Percentiles rank a stretch among this genome's conserved stretches.
phyloP scores from a whole-genome alignment of 2,888 invertebrate species.

The Linyphia triangularis region DNA sequence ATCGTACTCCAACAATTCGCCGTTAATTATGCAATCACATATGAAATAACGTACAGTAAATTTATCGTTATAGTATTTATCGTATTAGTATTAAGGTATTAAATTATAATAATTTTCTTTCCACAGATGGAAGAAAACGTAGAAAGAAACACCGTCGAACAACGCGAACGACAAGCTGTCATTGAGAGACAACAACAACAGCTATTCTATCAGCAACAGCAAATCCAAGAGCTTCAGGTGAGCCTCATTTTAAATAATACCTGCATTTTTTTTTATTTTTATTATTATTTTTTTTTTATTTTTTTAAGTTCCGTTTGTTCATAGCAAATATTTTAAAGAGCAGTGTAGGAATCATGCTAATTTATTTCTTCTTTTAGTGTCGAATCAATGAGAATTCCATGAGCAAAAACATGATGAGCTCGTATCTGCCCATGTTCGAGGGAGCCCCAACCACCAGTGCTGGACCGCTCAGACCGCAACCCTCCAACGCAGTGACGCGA shows the following conservation, averaged over 20 bases:
- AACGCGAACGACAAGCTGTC: slow-evolving; percentile 46
- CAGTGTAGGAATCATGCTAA: too few species aligned
- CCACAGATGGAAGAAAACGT: slow-evolving; percentile 43
- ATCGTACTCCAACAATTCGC: too few species aligned
- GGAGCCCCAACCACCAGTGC: slow-evolving; percentile 27
- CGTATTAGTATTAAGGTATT: too few species aligned
- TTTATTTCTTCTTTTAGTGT: too few species aligned
- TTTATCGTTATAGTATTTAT: too few species aligned
- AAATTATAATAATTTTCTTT: too few species aligned
- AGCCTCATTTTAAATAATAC: background rate
- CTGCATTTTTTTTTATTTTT: background rate
- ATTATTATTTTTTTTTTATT: background rate
- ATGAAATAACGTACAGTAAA: too few species aligned
- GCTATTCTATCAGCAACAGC: slow-evolving; percentile 55
- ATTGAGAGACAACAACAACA: slow-evolving; percentile 70
- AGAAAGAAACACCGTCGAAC: slow-evolving; percentile 31
- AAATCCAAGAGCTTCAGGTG: slow-evolving; percentile 70
- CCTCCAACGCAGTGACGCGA: slow-evolving; percentile 35
- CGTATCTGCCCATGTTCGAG: slow-evolving; percentile 59
- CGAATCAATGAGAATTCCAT: slow-evolving; percentile 73
- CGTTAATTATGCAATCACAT: too few species aligned
- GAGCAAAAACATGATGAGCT: slow-evolving; percentile 40
- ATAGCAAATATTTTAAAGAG: too few species aligned
- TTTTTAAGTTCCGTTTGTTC: too few species aligned
- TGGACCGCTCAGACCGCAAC: slow-evolving; percentile 36